Conservation (phyloP, 2,888 invertebrate species). For the Epicampocera succincta region DNA sequence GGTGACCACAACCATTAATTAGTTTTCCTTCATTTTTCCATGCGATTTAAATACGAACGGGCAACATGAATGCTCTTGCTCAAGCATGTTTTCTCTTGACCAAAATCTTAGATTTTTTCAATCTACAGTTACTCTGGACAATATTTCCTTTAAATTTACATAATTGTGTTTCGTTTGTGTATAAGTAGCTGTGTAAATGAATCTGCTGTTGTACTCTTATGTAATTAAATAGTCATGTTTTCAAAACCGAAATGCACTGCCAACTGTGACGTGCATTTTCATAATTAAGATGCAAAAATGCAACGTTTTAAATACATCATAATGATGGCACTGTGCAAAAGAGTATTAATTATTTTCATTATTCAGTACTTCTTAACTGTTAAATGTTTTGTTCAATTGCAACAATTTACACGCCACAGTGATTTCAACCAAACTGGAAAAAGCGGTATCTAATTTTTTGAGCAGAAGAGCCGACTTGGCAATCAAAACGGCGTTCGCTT, state of each 20-base stretch:
- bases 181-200: too few relatives aligned
- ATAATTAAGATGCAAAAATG: neutral
- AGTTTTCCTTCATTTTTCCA: too few relatives aligned
- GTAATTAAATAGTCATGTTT: neutral
- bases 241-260: neutral
- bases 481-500: neutral
- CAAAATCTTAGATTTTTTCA: too few relatives aligned
- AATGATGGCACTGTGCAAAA: neutral
- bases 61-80: too few relatives aligned
- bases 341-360: conserved; percentile 21
- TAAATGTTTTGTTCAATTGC: conserved; percentile 44
- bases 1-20: too few relatives aligned
- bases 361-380: conserved; percentile 45
- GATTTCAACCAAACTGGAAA: conserved; percentile 22
- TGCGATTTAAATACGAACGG: too few relatives aligned
- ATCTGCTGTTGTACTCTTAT: too few relatives aligned
- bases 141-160: too few relatives aligned
- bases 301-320: conserved; percentile 27
- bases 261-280: conserved; percentile 3
- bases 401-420: conserved; percentile 43
- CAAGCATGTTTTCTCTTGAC: too few relatives aligned
- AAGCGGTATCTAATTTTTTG: conserved; percentile 17
- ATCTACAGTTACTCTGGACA: too few relatives aligned
- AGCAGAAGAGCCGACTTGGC: neutral
- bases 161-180: too few relatives aligned